Percentiles rank a stretch among this genome's conserved stretches.
phyloP scores from a whole-genome alignment of 2,113 vertebrate genomes.

The Crotalus horridus region DNA sequence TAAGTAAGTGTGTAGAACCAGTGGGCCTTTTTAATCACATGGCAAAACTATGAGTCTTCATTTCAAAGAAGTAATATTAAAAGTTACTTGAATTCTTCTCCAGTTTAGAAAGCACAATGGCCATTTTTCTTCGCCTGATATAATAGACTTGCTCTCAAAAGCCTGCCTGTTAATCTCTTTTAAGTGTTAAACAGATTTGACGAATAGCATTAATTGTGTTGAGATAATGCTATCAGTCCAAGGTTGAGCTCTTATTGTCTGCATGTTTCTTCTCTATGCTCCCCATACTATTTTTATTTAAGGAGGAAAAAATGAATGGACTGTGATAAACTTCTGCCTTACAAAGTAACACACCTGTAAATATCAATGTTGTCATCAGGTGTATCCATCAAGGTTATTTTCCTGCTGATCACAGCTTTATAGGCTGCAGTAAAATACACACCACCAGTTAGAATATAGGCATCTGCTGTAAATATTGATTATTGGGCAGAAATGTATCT shows the following conservation, averaged over 20 bases:
- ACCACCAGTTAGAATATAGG: slow-evolving; percentile 36
- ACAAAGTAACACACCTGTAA: slow-evolving; percentile 32
- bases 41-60: neutral
- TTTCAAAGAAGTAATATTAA: neutral
- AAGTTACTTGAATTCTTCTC: neutral
- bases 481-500: slow-evolving; percentile 40
- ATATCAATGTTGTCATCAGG: slow-evolving; percentile 46
- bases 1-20: neutral
- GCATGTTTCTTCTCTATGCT: neutral
- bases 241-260: neutral
- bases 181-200: slow-evolving; percentile 24
- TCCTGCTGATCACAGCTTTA: slow-evolving; percentile 34
- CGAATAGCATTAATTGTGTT: slow-evolving; percentile 4
- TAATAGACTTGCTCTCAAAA: slow-evolving; percentile 18
- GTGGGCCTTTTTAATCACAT: neutral
- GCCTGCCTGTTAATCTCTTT: neutral
- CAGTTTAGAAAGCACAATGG: slow-evolving; percentile 28
- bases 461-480: slow-evolving; percentile 34
- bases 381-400: slow-evolving; percentile 23
- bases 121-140: neutral
- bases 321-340: slow-evolving; percentile 9
- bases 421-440: neutral
- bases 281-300: neutral
- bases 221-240: slow-evolving; percentile 27
- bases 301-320: slow-evolving; percentile 18